Percentiles rank a stretch among this genome's conserved stretches.
Conservation (phyloP, 2,113 vertebrate species). For the Anolis carolinensis region DNA sequence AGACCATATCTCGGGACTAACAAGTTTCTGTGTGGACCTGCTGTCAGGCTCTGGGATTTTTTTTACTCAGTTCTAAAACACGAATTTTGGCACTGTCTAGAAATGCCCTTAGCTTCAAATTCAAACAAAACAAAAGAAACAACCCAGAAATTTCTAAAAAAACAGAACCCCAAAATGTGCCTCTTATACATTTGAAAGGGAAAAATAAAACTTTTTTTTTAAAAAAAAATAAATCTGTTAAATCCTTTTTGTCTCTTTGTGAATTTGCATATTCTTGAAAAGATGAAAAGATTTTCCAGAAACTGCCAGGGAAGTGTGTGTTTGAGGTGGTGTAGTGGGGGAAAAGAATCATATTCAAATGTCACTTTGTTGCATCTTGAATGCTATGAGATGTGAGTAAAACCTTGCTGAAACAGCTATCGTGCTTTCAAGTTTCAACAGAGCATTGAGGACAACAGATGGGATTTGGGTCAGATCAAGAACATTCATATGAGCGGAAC, state of each 20-base stretch:
- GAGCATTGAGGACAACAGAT: constrained; percentile 31
- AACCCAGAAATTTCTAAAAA: too few species aligned
- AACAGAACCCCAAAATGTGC: too few species aligned
- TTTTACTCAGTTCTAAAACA: too few species aligned
- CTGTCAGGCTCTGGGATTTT: too few species aligned
- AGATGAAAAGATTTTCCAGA: neutral
- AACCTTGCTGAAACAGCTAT: neutral
- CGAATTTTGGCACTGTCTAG: too few species aligned
- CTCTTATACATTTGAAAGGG: too few species aligned
- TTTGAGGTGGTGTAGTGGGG: neutral
- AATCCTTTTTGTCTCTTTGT: too few species aligned
- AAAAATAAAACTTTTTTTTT: neutral
- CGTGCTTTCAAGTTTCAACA: neutral
- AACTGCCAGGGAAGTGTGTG: neutral
- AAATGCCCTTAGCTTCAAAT: too few species aligned
- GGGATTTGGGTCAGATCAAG: neutral
- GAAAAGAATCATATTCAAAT: neutral
- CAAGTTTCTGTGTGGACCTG: too few species aligned
- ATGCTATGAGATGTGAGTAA: neutral
- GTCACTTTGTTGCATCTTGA: neutral
- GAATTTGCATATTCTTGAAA: too few species aligned
- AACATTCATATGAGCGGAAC: neutral
- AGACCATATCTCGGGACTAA: too few species aligned
- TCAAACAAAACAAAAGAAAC: too few species aligned
- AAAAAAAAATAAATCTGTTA: neutral